Evolutionary conservation across 2,888 invertebrate species (phyloP), one percentile per base, ranked within the genome.

Genomic region (Helleia helle): DNA sequence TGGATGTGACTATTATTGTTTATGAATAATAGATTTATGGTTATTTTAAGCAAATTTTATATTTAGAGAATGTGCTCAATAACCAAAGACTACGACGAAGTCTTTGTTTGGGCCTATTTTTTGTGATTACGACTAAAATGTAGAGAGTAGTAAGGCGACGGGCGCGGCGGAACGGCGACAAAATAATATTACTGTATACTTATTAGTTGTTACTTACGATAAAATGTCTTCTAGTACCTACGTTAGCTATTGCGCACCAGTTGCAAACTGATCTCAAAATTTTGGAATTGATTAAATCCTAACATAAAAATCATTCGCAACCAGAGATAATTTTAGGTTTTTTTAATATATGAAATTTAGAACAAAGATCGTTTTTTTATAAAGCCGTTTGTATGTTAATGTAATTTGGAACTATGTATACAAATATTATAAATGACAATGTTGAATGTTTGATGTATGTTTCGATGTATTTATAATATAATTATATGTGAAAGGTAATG

Each of bases 401-500:
- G 25, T 37, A 38, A 3, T 22, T 13, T 29, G 11, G 12, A 36
- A 15, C 29, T 27, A n/a, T n/a, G 28, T 46, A 43, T 50, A 46
- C 43, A 47, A 44, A 26, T 47, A n/a, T n/a, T n/a, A 47, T 52
- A 62, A 63, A 69, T 66, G 64, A 59, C 61, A 62, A 56, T 61
- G 58, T 63, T 64, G 57, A 46, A 59, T 56, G 61, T 68, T 65
- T 53, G 48, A 56, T 56, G 65, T 64, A 68, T 65, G 67, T 75
- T 67, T 70, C 56, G 58, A 65, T 68, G 71, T 72, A 65, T 68
- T 71, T 69, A 62, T 68, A 70, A 63, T 57, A 57, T 44, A 60
- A 56, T 56, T 74, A 65, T 71, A 70, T 65, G 67, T 74, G 68
- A 65, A 43, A 60, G 45, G 61, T 56, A 49, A 28, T 39, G 38